These are phyloP conservation scores for Manis javanica DNA, from an alignment of 2,797 vertebrate genomes.

Conservation along the genomic window DNA sequence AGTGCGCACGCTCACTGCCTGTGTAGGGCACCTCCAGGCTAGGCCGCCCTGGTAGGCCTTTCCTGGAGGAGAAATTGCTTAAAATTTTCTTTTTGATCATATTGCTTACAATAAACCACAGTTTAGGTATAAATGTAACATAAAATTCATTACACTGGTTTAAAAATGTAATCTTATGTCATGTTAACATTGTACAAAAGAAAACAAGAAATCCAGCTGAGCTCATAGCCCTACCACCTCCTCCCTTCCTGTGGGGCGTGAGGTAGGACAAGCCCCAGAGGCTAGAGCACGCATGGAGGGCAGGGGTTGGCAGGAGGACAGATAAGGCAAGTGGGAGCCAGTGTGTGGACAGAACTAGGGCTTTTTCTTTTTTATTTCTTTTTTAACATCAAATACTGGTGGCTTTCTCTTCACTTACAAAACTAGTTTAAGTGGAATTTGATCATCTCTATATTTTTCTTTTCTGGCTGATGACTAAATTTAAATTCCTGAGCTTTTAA, in stretches of 20 bases:
- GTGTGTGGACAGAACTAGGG: fast-evolving
- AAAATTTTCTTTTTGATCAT: not conserved
- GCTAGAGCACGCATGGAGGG: fast-evolving
- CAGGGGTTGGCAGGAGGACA: not conserved
- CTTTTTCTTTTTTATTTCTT: not conserved
- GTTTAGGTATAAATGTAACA: not conserved
- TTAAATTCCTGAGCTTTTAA: constrained; percentile 3
- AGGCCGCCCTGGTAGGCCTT: not conserved
- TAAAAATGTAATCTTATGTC: not conserved
- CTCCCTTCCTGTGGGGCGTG: fast-evolving
- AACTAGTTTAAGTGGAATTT: not conserved
- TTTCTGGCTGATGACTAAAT: not conserved
- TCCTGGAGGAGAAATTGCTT: not conserved
- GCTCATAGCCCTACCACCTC: fast-evolving
- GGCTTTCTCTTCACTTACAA: not conserved
- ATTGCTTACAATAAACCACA: not conserved
- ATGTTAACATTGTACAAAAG: not conserved
- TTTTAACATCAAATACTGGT: not conserved
- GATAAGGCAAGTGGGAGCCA: not conserved
- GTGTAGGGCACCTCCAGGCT: not conserved
- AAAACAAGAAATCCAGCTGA: not conserved
- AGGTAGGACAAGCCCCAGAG: not conserved
- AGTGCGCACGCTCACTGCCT: fast-evolving
- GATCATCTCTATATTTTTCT: not conserved
- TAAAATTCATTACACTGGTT: not conserved